Base-by-base conservation (phyloP, 1,140 invertebrate genomes). In the Magallana ariakensis region DNA sequence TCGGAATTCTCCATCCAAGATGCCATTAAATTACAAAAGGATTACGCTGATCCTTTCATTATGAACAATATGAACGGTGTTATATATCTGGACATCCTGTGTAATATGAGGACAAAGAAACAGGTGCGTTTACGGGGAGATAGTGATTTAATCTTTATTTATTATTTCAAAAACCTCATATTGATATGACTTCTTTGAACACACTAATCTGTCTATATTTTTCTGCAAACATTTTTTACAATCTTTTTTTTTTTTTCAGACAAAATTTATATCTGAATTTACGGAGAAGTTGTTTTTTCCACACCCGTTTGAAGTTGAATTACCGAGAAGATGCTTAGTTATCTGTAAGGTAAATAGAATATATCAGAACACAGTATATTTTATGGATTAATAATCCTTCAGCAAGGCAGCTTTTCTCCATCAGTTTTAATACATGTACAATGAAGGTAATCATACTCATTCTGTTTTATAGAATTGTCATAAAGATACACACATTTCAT, bases 1-100 rank as follows among this genome's bases (percentile, higher is more conserved):
- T 90, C 80, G 5, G 84, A 87, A 54, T 91, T 87, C 56, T 62
- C 89, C 10, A 56, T 93, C 15, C 86, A 90, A 57, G 88, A 92
- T 22, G 87, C 89, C 62, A 80, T 94, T 22, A 80, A 86, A 1
- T 89, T 87, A 83, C 93, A 94, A 84, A 87, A 91, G 57, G 92
- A 92, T 60, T 91, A 90, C 88, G 92, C 92, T 6, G 85, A 92
- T 46, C 93, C 93, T 15, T 87, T 83, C 11, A 93, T 94, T 91
- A 80, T 91, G 2, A 85, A 94, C 82, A 91, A 91, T 33, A 60
- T 91, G 56, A 70, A 92, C 15, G 90, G 90, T 16, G 80, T 89
- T 15, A 26, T 94, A 13, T 93, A 91, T 89, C 87, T 88, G 13
- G 90, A 92, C 66, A 90, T 93, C 86, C 56, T 85, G 15, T 87